Evolutionary conservation across 64 coral and sea anemone species (phyloP).

Genomic region (Cladopsammia gracilis): DNA sequence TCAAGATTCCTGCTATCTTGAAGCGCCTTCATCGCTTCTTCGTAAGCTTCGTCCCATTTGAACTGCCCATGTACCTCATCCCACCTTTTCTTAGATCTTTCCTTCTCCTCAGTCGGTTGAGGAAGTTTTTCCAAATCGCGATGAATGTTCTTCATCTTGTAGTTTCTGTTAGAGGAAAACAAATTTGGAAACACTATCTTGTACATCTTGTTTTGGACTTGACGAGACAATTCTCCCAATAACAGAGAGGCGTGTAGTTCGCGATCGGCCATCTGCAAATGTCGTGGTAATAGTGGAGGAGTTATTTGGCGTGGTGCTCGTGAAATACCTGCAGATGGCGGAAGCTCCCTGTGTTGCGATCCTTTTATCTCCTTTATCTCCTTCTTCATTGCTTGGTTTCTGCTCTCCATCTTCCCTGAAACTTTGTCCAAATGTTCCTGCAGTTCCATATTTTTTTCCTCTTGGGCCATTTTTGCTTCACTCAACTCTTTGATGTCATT

Average conservation of each 20-base stretch:
- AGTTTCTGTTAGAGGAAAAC: conserved; percentile 15
- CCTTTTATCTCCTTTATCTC: conserved; percentile 23
- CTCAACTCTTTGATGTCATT: conserved; percentile 19
- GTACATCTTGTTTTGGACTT: conserved; percentile 53
- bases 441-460: conserved; percentile 20
- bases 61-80: conserved; percentile 17
- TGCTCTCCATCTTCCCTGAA: background rate
- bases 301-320: background rate
- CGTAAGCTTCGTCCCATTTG: conserved; percentile 15
- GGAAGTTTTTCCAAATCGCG: conserved; percentile 12
- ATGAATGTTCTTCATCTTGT: conserved; percentile 31
- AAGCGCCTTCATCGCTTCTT: conserved; percentile 43
- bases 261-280: background rate
- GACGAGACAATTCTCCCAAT: conserved; percentile 46
- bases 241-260: conserved; percentile 10
- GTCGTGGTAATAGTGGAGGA: background rate
- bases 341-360: conserved; percentile 7
- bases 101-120: background rate
- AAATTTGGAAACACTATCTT: conserved; percentile 31
- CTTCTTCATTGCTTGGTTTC: conserved; percentile 16
- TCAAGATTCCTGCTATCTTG: conserved; percentile 28
- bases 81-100: background rate
- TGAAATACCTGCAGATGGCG: background rate
- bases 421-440: conserved; percentile 35
- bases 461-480: background rate